These are phyloP conservation scores for Nephila pilipes DNA, from an alignment of 1,140 invertebrate species.

Conservation along the genomic window DNA sequence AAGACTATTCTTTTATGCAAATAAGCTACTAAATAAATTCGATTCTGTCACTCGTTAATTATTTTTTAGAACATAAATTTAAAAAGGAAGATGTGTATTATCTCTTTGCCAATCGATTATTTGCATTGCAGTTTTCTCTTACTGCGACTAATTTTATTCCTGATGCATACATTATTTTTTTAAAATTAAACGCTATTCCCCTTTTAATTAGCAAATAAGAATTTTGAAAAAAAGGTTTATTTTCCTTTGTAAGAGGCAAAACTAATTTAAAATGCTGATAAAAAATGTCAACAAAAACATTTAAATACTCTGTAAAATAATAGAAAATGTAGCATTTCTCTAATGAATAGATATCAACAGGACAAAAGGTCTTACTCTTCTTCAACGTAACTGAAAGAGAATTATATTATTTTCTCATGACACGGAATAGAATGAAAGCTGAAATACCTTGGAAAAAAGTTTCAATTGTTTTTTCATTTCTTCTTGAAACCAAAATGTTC, in stretches of 20 bases:
- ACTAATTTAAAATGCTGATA: neutral
- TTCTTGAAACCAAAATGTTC: no score
- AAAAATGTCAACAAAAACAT: neutral
- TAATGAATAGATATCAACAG: neutral
- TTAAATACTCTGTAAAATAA: neutral
- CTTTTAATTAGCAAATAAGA: neutral
- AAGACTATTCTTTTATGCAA: neutral
- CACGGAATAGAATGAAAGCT: no score
- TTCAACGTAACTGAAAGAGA: neutral
- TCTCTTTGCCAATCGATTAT: neutral
- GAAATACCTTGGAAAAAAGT: no score
- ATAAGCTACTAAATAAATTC: neutral
- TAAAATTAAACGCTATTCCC: neutral
- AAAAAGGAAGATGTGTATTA: neutral
- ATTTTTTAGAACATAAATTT: neutral
- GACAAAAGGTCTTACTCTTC: neutral
- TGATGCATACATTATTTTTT: neutral
- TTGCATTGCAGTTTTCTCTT: neutral
- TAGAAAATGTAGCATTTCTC: neutral
- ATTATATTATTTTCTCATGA: neutral
- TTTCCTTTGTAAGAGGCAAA: neutral
- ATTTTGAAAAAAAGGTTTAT: neutral
- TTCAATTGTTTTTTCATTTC: no score
- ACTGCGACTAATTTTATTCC: neutral
- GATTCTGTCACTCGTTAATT: neutral